Conservation (phyloP, 2,113 vertebrate genomes). For the Electrona antarctica region DNA sequence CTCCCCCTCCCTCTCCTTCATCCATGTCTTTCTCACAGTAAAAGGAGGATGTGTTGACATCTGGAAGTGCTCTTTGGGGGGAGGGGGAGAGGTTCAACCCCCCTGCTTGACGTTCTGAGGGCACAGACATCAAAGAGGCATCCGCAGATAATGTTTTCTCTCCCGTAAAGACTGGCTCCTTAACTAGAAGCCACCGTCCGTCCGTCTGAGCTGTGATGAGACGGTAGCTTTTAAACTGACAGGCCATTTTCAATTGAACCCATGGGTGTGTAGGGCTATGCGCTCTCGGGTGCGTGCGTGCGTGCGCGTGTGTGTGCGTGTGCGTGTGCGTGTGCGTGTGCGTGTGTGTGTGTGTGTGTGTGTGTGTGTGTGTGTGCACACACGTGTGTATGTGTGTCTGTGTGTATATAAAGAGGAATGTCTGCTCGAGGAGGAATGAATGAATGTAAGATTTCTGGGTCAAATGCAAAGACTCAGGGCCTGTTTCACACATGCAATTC, state of each 20-base stretch:
- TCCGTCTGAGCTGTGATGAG: not conserved
- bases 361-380: too few species aligned
- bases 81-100: not conserved
- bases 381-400: too few species aligned
- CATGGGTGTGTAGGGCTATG: not conserved
- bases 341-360: too few species aligned
- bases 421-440: too few species aligned
- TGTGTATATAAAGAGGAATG: too few species aligned
- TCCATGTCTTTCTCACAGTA: slow-evolving; percentile 55
- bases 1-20: slow-evolving; percentile 11
- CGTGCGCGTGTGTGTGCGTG: too few species aligned
- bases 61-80: slow-evolving; percentile 62
- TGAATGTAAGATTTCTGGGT: too few species aligned
- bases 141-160: slow-evolving; percentile 29
- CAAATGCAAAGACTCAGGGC: too few species aligned
- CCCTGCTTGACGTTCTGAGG: slow-evolving; percentile 25
- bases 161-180: not conserved
- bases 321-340: too few species aligned
- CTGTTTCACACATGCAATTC: too few species aligned
- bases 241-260: not conserved
- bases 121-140: slow-evolving; percentile 50
- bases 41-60: slow-evolving; percentile 55
- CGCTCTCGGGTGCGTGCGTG: too few species aligned
- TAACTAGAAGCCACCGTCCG: not conserved
- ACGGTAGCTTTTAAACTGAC: not conserved